Evolutionary conservation across 2,797 vertebrate genomes (phyloP).

Genomic region (Betta splendens): DNA sequence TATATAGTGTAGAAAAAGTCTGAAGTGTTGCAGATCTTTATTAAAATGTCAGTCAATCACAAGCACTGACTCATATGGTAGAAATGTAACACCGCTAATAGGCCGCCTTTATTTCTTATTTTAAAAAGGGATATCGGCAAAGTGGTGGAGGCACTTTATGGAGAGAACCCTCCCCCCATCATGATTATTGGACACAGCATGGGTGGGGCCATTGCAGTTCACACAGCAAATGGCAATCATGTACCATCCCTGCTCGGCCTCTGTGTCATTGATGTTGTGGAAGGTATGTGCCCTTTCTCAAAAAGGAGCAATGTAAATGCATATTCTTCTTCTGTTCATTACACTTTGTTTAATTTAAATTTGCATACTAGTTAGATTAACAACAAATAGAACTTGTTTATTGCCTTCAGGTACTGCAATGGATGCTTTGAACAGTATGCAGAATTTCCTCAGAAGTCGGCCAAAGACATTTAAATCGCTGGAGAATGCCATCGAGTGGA

Average conservation of each 20-base stretch:
- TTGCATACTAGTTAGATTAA: not conserved
- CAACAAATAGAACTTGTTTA: not conserved
- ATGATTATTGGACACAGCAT: constrained; percentile 99
- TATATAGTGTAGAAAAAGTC: not conserved
- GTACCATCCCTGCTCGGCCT: constrained; percentile 92
- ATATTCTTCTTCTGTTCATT: not conserved
- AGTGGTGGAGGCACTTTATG: constrained; percentile 93
- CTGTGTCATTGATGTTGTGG: constrained; percentile 97
- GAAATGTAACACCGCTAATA: not conserved
- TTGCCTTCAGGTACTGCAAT: constrained; percentile 90
- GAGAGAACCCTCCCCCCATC: constrained; percentile 92
- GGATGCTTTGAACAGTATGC: constrained; percentile 99
- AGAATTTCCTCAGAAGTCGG: constrained; percentile 97
- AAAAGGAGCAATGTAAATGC: not conserved
- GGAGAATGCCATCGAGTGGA: constrained; percentile 98
- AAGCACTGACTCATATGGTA: not conserved
- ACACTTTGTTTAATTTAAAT: not conserved
- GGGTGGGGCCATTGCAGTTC: constrained; percentile 98
- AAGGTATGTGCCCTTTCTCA: constrained; percentile 80
- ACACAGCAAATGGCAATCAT: constrained; percentile 88
- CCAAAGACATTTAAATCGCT: constrained; percentile 98
- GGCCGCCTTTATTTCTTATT: not conserved
- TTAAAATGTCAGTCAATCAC: not conserved
- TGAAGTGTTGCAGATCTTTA: too few species aligned
- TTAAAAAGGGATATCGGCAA: constrained; percentile 90